Conservation (phyloP, 1,140 invertebrate genomes). For the Drosophila nigrodunni region DNA sequence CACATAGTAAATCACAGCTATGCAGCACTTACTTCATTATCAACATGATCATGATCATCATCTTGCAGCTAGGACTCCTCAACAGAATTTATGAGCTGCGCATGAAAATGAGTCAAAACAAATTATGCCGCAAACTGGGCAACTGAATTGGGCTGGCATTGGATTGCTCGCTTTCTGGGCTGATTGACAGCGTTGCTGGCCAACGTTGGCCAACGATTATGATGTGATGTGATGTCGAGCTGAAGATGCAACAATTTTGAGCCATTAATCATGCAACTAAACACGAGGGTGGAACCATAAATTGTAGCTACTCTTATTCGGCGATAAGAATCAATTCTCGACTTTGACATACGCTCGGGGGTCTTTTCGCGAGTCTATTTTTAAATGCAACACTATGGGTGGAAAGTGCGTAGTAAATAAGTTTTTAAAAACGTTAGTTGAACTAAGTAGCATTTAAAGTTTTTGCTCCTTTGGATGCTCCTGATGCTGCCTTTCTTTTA, state of each 20-base stretch:
- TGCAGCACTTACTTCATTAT: constrained; percentile 52
- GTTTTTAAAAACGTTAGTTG: too few species aligned
- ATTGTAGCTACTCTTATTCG: constrained; percentile 28
- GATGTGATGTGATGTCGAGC: constrained; percentile 63
- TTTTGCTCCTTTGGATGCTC: too few species aligned
- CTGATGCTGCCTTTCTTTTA: too few species aligned
- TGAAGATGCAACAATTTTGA: constrained; percentile 71
- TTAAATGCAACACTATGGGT: background rate
- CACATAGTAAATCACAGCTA: constrained; percentile 82
- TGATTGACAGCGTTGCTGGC: constrained; percentile 65
- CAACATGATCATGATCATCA: constrained; percentile 50
- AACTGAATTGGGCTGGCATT: background rate
- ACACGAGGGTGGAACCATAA: constrained; percentile 69
- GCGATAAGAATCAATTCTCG: constrained; percentile 39
- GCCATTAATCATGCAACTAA: constrained; percentile 73
- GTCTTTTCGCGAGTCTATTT: background rate
- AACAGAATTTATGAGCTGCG: constrained; percentile 75
- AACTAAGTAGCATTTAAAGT: too few species aligned
- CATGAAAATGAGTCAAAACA: constrained; percentile 83
- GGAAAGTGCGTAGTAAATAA: too few species aligned
- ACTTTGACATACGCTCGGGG: constrained; percentile 24
- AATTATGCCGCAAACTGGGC: constrained; percentile 65
- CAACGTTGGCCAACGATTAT: constrained; percentile 54
- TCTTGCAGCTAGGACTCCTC: constrained; percentile 12
- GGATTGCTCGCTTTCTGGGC: background rate